Evolutionary conservation across 2,888 invertebrate species (phyloP), one percentile per base, ranked within the genome.

Genomic region (Coenonympha glycerion): DNA sequence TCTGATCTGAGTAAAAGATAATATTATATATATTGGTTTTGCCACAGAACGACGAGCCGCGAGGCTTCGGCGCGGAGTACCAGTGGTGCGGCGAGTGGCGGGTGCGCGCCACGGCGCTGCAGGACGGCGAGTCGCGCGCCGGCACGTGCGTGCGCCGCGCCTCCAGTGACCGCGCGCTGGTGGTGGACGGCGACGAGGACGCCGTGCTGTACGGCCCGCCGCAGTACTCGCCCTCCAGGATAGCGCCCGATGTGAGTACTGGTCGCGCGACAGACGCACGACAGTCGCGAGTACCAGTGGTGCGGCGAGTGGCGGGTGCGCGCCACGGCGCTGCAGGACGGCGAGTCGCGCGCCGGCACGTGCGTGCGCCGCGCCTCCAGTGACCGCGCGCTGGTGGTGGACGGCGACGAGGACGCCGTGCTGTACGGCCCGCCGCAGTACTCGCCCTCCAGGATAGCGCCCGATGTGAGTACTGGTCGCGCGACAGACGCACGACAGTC

Each of bases 241-340:
- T 85, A 67, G 80, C 75, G 0, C 68, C 66, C 0, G 77, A 81
- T 56, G 85, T 85, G 48, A 74, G 76, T 49, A 11, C 11, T n/a
- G n/a, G n/a, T n/a, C n/a, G n/a, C n/a, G n/a, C n/a, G n/a, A 26
- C 26, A 9, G 26, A 26, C 26, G n/a, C 1, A 26, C 21, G n/a
- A n/a, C n/a, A n/a, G n/a, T n/a, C n/a, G n/a, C n/a, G 96, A 96
- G 70, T 97, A 97, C 76, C 93, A 94, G 69, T 97, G 97, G 97
- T 95, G 96, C 21, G 96, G 96, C 0, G 93, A 96, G 74, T 93
- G 94, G 68, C 83, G 97, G 50, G 91, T 95, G 47, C 87, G 93
- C 3, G 93, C 92, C 0, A 89, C 92, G 0, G 92, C 92, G 3
- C 79, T 95, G 57, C 88, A 94, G 41, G 89, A 90, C 57, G 33